phyloP scores from a whole-genome alignment of 2,888 invertebrate species.

The Mesorhabditis belari region DNA sequence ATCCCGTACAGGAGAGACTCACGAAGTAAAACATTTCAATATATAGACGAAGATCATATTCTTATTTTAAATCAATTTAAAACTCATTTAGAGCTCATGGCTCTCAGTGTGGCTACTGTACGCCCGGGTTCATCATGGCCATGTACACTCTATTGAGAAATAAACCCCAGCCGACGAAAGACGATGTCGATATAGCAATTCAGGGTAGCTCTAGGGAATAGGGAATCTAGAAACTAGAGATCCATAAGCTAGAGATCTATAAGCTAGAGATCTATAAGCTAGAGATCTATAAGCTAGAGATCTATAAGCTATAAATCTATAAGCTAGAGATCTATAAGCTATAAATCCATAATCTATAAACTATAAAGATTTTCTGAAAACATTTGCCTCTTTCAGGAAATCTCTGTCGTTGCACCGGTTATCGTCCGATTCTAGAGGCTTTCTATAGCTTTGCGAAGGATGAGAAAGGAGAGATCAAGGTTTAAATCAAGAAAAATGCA shows the following conservation, averaged over 20 bases:
- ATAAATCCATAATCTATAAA: too few relatives aligned
- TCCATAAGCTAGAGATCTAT: constrained; percentile 17
- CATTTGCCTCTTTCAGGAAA: constrained; percentile 57
- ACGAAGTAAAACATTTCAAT: constrained; percentile 44
- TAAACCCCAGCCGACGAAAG: constrained; percentile 62
- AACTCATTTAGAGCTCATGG: constrained; percentile 66
- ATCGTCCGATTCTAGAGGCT: constrained; percentile 84
- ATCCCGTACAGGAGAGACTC: constrained; percentile 68
- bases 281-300: too few relatives aligned
- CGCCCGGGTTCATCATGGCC: constrained; percentile 93
- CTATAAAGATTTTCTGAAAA: not conserved
- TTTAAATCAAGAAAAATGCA: not conserved
- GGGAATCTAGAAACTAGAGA: constrained; percentile 24
- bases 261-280: too few relatives aligned
- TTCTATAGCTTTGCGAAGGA: constrained; percentile 60
- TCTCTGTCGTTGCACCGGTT: constrained; percentile 86
- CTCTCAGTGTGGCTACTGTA: constrained; percentile 89
- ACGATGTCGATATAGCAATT: constrained; percentile 40
- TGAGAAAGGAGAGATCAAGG: constrained; percentile 28
- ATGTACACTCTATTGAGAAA: constrained; percentile 81
- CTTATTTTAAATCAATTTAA: not conserved
- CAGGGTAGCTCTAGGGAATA: constrained; percentile 60
- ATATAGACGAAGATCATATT: not conserved
- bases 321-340: too few relatives aligned
- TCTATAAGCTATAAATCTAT: too few relatives aligned